Base-by-base conservation (phyloP, 2,797 vertebrate genomes). In the Falco naumanni region DNA sequence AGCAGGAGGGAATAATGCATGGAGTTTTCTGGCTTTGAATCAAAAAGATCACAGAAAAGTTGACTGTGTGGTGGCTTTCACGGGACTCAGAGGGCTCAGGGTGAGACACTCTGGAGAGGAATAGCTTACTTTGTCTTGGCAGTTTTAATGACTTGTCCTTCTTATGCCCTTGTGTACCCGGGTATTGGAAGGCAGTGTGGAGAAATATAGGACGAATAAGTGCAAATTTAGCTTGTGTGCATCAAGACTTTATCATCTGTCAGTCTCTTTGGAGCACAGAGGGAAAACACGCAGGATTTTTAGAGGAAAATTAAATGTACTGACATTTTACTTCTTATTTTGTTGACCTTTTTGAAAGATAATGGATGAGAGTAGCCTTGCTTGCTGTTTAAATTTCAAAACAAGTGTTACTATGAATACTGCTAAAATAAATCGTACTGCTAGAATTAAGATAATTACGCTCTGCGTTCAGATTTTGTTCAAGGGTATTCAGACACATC, bases 21-120 rank as follows among this genome's bases (percentile, higher is more conserved):
- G 56, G 71, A 34, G 77, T 34, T 60, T 70, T 60, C 75, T 87
- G 88, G 66, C 91, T 90, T 94, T 77, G 56, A 45, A 57, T 76
- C 81, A 90, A 34, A 92, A 90, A 94, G 86, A 94, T 89, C 66
- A 72, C 54, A 90, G 87, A 51, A 33, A 86, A 94, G 51, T 93
- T 93, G 91, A 57, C 91, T 84, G 71, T 5, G 0, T 1, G 4
- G 74, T 90, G 83, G 59, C 90, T 93, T 96, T 93, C 84, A 80
- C 0, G 0, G 64, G 28, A 47, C 53, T 86, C 2, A 1, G 66
- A 63, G 74, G 57, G 76, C 77, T 75, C 17, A 26, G 76, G 63
- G 56, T 80, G 57, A 84, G 43, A 72, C 56, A 43, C 0, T 2
- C 39, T 66, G 64, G n/a, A 80, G 64, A 70, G 92, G 48, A 92